A percentile compares a stretch with the other conserved stretches of the same genome.
phyloP scores from a whole-genome alignment of 2,888 invertebrate species.

The Drosophila pseudotalamancana region DNA sequence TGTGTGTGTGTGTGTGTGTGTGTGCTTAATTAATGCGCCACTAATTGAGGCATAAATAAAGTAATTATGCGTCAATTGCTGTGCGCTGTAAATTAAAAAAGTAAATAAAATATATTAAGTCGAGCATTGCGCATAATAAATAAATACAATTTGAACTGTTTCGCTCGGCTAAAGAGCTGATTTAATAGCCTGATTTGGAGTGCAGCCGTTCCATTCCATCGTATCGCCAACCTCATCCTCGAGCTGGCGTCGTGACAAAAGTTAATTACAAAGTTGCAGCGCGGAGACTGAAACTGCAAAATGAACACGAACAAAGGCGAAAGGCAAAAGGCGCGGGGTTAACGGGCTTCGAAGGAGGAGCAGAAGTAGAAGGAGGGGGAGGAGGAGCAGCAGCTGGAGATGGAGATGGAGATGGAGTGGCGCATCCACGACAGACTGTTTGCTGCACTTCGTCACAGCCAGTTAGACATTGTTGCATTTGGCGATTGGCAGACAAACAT shows the following conservation, averaged over 20 bases:
- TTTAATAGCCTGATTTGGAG: conserved; percentile 39
- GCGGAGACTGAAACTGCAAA: conserved; percentile 63
- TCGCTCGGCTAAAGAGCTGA: conserved; percentile 8
- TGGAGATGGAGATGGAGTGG: conserved; percentile 43
- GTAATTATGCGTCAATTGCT: conserved; percentile 58
- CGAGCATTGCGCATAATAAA: conserved; percentile 21
- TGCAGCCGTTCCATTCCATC: conserved; percentile 14
- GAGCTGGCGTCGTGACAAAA: conserved; percentile 78
- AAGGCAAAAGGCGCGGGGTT: conserved; percentile 25
- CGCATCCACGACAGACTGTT: too few relatives aligned
- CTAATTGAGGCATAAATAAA: conserved; percentile 68
- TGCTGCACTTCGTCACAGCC: conserved; percentile 53
- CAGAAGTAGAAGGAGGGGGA: neutral
- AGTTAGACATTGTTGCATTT: conserved; percentile 57
- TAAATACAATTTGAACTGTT: conserved; percentile 40
- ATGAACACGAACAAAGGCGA: conserved; percentile 61
- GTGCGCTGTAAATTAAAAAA: conserved; percentile 37
- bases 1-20: conserved; percentile 3
- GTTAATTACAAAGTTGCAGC: conserved; percentile 81
- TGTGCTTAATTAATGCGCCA: conserved; percentile 52
- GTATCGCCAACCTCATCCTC: conserved; percentile 7
- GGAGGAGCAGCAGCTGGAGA: neutral
- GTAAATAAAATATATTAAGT: conserved; percentile 31
- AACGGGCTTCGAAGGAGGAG: neutral
- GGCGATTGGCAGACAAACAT: conserved; percentile 54